phyloP scores from a whole-genome alignment of 2,113 vertebrate genomes.

The Microcebus jonahi region DNA sequence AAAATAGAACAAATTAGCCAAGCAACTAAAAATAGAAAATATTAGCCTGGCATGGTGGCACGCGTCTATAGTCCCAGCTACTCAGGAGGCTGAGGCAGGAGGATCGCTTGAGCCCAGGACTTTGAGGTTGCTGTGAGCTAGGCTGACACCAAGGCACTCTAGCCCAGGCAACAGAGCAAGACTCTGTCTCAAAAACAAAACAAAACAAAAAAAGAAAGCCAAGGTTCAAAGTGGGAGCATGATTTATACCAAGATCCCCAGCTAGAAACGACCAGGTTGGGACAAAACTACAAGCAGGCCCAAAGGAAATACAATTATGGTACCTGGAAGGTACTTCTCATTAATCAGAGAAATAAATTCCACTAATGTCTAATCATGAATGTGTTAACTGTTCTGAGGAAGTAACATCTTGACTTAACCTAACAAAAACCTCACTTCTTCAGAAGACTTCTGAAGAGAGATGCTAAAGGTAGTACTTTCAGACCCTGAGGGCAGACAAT shows the following conservation, averaged over 20 bases:
- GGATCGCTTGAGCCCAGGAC: too few species aligned
- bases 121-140: too few species aligned
- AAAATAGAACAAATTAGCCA: too few species aligned
- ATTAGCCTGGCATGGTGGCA: too few species aligned
- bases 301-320: not conserved
- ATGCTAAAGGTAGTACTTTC: not conserved
- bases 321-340: constrained; percentile 5
- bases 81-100: too few species aligned
- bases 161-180: too few species aligned
- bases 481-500: not conserved
- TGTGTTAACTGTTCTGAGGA: not conserved
- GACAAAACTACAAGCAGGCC: not conserved
- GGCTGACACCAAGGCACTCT: too few species aligned
- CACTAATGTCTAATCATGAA: not conserved
- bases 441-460: not conserved
- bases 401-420: not conserved
- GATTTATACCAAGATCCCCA: not conserved
- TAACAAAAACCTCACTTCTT: not conserved
- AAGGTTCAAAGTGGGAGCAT: not conserved
- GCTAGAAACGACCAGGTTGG: not conserved
- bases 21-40: too few species aligned
- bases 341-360: constrained; percentile 20
- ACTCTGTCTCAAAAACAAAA: too few species aligned
- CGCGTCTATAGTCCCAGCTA: too few species aligned
- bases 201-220: not conserved